Base-by-base conservation (phyloP, 2,888 invertebrate species). In the Eupithecia pulchellata region DNA sequence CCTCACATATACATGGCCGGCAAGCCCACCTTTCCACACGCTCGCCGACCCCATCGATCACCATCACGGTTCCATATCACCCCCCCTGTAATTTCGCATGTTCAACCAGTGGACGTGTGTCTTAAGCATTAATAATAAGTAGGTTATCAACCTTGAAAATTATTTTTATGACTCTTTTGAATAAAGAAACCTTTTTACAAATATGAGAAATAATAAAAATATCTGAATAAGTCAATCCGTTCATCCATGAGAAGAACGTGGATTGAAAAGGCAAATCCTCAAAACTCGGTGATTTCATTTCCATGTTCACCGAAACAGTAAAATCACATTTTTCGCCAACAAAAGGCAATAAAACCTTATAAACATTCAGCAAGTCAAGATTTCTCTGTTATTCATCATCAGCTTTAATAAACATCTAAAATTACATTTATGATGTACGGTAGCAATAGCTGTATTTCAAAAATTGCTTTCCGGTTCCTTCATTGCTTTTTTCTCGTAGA, bases 401-500 rank as follows among this genome's bases (percentile, higher is more conserved):
- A 32, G 42, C 17, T 52, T 69, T 71, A 17, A 64, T 58, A 62
- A 67, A 70, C 64, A 60, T 65, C 69, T 42, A 63, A 69, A 69
- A 66, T 70, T 70, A 64, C 67, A 64, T 72, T 75, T 52, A 60
- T 75, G 76, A 78, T 76, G 63, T 76, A 78, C 75, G 71, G 68
- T 20, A 27, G 67, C 71, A 75, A 75, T 77, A 76, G 60, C 70
- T 42, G 75, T 69, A 75, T 74, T 74, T 74, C 63, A 75, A 76
- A 77, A 78, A 78, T 78, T 76, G 66, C 72, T 76, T 78, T 71
- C 55, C 32, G 66, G 62, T 76, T 64, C 32, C n/a, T 72, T 74
- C 76, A 73, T 78, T 78, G 74, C 71, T 74, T 75, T 69, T 75
- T 72, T 75, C 73, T 75, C 62, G 66, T 57, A 42, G 73, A 77